Conservation (phyloP, 2,113 vertebrate genomes). For the Nesogale talazaci region DNA sequence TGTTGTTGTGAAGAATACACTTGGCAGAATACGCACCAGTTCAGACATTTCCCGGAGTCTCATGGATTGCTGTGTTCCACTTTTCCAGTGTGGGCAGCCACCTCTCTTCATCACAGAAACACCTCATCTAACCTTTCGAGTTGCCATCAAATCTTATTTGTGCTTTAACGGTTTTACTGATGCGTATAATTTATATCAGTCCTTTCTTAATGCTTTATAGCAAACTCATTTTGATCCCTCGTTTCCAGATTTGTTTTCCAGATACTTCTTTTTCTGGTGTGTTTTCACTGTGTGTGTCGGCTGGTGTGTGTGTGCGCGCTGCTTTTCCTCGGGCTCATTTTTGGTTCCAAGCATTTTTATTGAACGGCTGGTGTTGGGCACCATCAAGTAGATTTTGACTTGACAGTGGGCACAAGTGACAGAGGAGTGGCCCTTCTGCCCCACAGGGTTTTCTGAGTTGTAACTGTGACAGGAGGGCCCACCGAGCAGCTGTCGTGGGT, state of each 20-base stretch:
- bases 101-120: neutral
- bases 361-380: neutral
- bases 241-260: neutral
- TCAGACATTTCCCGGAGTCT: neutral
- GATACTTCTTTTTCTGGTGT: neutral
- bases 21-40: neutral
- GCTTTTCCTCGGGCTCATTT: neutral
- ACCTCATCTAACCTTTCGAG: neutral
- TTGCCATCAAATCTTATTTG: neutral
- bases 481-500: neutral
- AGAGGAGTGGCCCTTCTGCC: neutral
- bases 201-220: neutral
- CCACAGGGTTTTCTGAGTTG: neutral
- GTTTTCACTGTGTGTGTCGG: too few relatives aligned
- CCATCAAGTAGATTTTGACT: neutral
- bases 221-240: neutral
- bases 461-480: neutral
- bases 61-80: neutral
- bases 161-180: too few relatives aligned
- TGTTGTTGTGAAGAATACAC: neutral
- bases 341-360: neutral
- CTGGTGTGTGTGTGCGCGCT: neutral
- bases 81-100: neutral
- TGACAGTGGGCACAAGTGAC: neutral
- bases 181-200: too few relatives aligned